Conservation (phyloP, 2,797 vertebrate species). For the Spinus pinus region DNA sequence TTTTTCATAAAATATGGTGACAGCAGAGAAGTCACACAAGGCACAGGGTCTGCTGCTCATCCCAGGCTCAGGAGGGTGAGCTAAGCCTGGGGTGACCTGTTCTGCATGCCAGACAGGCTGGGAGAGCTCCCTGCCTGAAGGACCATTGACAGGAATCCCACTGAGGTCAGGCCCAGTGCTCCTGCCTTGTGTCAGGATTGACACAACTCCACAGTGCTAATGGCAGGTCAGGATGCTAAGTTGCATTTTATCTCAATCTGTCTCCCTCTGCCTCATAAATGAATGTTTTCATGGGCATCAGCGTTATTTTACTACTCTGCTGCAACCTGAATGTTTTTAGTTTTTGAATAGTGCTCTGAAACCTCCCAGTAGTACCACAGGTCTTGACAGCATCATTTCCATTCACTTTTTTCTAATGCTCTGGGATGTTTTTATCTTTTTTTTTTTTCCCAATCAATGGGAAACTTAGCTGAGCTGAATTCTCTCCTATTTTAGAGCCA, state of each 20-base stretch:
- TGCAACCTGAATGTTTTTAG: neutral
- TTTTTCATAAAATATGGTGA: too few relatives aligned
- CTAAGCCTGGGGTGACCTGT: neutral
- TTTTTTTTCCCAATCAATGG: neutral
- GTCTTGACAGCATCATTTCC: neutral
- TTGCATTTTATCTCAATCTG: neutral
- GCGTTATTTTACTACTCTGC: neutral
- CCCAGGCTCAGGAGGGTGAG: neutral
- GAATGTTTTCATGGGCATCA: neutral
- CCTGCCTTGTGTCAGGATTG: neutral
- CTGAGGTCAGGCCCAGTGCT: neutral
- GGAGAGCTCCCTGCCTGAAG: neutral
- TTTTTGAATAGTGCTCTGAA: neutral
- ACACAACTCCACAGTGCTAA: neutral
- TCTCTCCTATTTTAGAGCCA: neutral
- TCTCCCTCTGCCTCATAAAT: neutral
- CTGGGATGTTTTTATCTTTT: neutral
- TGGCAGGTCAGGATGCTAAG: neutral
- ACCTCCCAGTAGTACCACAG: neutral
- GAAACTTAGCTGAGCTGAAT: neutral
- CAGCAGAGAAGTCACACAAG: fast-evolving
- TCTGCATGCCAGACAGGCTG: neutral
- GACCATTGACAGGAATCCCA: neutral
- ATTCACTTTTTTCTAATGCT: neutral
- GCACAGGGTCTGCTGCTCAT: neutral